Base-by-base conservation (phyloP, 2,797 vertebrate species). In the Amniataba percoides region DNA sequence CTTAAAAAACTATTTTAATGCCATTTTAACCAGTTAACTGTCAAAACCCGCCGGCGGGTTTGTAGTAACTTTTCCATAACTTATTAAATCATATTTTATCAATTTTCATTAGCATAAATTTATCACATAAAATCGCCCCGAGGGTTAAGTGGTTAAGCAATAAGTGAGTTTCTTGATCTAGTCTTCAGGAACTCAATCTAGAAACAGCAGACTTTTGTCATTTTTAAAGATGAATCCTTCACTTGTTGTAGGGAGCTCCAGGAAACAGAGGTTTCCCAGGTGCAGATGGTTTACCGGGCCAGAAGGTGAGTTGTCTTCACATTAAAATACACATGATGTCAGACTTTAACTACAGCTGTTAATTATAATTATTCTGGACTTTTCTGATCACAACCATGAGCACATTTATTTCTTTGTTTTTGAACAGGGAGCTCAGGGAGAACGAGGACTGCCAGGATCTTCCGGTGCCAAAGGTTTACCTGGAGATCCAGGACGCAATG, bases 401-500 rank as follows among this genome's bases (percentile, higher is more conserved):
- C 5, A 39, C 16, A 9, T 63, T 19, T 25, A 4, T 62, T 21
- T 18, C 18, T 40, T 40, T 52, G 21, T 13, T n/a, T 72, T 23
- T 81, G 1, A 80, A 64, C 83, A 99, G 98, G 98, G 98, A 67
- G 95, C 97, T 45, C 96, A 95, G 92, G 98, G 98, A 25, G 98
- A 99, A 42, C 95, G 98, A 87, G 98, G 98, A 42, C 75, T 94
- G 31, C 71, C 90, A 4, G 98, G 98, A 7, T 92, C 95, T 15
- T 64, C 85, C 1, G 97, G 97, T 0, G 89, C 95, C 48, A 99
- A 99, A 94, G 98, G 98, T 80, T 93, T 96, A 19, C 68, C 80
- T 49, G 98, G 98, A 57, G 98, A 99, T 77, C 95, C 95, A 15
- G 98, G 98, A 21, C 98, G 98, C 60, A 94, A 80, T 2, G 98